A percentile compares a stretch with the other conserved stretches of the same genome.
These are phyloP conservation scores for Leptura quadrifasciata DNA, from an alignment of 2,888 invertebrate genomes.

Conservation along the genomic window DNA sequence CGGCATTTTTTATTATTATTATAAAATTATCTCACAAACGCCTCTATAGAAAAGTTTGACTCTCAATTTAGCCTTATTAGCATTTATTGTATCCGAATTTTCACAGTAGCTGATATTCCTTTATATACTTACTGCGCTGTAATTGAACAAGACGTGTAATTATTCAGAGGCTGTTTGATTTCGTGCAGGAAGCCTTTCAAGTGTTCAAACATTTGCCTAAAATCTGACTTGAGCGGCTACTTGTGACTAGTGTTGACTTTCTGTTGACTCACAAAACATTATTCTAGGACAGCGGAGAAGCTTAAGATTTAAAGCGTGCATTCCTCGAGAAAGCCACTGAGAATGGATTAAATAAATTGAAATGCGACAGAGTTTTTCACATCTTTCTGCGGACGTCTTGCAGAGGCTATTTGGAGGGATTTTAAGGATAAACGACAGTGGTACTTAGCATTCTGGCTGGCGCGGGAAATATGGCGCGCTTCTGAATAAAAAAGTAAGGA, in stretches of 20 bases:
- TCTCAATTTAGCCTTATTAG: background rate
- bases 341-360: constrained; percentile 34
- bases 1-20: no score
- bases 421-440: constrained; percentile 15
- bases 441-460: constrained; percentile 16
- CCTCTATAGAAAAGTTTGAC: background rate
- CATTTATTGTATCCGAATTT: constrained; percentile 7
- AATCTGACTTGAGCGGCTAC: constrained; percentile 23
- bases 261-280: constrained; percentile 28
- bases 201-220: constrained; percentile 32
- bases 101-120: background rate
- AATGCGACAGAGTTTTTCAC: constrained; percentile 25
- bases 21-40: constrained; percentile 1
- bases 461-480: background rate
- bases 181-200: constrained; percentile 19
- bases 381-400: constrained; percentile 19
- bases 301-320: constrained; percentile 34
- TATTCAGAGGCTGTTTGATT: constrained; percentile 12
- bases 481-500: constrained; percentile 5
- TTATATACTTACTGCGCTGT: background rate
- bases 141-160: constrained; percentile 23
- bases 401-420: constrained; percentile 26
- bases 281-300: constrained; percentile 11
- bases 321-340: constrained; percentile 12
- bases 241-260: constrained; percentile 27